Percentiles rank a stretch among this genome's conserved stretches.
Evolutionary conservation across 2,888 invertebrate species (phyloP).

Genomic region (Alentia gelatinosa): DNA sequence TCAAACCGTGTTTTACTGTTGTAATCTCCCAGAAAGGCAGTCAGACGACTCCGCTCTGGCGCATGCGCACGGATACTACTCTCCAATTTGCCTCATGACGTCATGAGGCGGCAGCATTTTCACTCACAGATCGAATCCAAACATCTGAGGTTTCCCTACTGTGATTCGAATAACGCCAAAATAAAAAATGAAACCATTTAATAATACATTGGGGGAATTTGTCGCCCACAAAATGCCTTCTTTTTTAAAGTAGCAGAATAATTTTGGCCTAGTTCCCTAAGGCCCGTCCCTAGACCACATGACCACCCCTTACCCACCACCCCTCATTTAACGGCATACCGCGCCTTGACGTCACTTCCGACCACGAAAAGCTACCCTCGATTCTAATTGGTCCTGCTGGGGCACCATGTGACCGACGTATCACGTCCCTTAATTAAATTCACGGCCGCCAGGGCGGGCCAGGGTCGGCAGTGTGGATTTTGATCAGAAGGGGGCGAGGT

Average conservation of each 20-base stretch:
- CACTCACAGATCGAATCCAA: neutral
- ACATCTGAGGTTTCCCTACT: neutral
- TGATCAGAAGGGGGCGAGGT: neutral
- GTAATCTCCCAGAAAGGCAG: constrained; percentile 18
- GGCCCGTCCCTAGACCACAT: too few relatives aligned
- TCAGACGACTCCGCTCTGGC: too few relatives aligned
- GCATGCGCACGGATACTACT: neutral
- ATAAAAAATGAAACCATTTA: too few relatives aligned
- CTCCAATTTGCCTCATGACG: neutral
- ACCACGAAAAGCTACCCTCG: neutral
- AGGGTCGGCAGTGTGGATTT: neutral
- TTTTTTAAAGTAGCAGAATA: too few relatives aligned
- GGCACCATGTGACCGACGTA: neutral
- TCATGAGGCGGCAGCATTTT: neutral
- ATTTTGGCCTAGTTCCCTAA: too few relatives aligned
- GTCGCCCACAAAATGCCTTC: too few relatives aligned
- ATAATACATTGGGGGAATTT: too few relatives aligned
- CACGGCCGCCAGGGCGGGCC: neutral
- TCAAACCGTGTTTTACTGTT: neutral
- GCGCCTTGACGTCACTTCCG: neutral
- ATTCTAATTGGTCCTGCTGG: neutral
- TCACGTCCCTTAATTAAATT: neutral
- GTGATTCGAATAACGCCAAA: too few relatives aligned
- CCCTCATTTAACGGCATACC: too few relatives aligned
- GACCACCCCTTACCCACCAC: neutral